Base-by-base conservation (phyloP, 1,140 invertebrate species). In the Olivierus martensii region DNA sequence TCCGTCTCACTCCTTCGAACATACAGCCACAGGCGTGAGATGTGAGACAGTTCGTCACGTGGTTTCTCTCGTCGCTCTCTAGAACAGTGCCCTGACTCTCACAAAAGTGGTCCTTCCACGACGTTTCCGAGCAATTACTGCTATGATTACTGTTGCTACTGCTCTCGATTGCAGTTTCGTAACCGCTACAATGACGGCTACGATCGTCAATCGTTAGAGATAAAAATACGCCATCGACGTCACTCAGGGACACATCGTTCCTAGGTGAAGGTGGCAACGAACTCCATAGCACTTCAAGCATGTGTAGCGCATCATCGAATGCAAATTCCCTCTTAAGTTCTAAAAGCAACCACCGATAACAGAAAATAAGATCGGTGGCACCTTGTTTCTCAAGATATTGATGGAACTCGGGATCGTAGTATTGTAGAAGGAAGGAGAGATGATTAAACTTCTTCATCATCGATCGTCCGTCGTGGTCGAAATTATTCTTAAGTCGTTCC, bases 281-380 rank as follows among this genome's bases (percentile, higher is more conserved):
- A 39, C 87, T 86, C 92, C 92, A 97, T 41, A 95, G 72, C 0
- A 96, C 89, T 73, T 97, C 94, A 22, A 96, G 72, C 86, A 97
- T 93, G 52, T 85, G 77, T 35, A 96, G 72, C 7, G 90, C 87
- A 72, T 96, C 90, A 41, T 96, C 89, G 66, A 97, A 90, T 7
- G 90, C 88, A 69, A 98, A 98, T 72, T 98, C 94, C 1, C 94
- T 75, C 70, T 97, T 98, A 78, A 97, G 81, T 73, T 97, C 93
- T 3, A 98, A 67, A 1, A 98, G 71, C 7, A 97, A 71, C 93
- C 93, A 98, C 41, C 93, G 82, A 67, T 96, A 96, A 69, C 92
- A 96, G 66, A 96, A 96, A 0, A 97, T 70, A 17, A 93, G 67
- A 71, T 97, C 91, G 59, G 93, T 86, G 11, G 90, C 90, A 71